Evolutionary conservation across 2,888 invertebrate species (phyloP), one percentile per base, ranked within the genome.

Genomic region (Abscondita cerata): DNA sequence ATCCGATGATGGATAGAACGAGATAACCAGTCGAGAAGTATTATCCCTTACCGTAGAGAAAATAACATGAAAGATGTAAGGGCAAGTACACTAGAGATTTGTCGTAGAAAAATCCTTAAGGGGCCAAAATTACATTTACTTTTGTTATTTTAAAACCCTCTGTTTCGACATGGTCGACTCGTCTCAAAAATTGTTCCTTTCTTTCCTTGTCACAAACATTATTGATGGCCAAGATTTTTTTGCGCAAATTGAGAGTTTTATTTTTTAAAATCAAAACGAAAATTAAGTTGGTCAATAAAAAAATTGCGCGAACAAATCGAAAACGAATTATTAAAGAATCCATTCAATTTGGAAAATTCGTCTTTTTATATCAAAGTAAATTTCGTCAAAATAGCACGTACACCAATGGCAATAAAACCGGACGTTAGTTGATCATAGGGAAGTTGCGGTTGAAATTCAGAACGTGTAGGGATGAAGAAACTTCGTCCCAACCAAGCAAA

Each of bases 391-490:
- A 59, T 46, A 36, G 13, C 52, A 36, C 59, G 60, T 51, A 40
- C 56, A 48, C 48, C 53, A 60, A 33, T 60, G 52, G 47, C 36
- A 56, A 52, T 50, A 34, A 62, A 18, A 31, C 57, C 48, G 61
- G 53, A 57, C 53, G 53, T 62, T 56, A 57, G 57, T 56, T 52
- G 52, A 55, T 63, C 52, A 59, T 40, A 55, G 69, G 68, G 68
- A 68, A 61, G 61, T 69, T 69, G 70, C 53, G 71, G 70, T 69
- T 67, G 62, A 57, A 62, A 56, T 66, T 62, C 68, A 62, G 64
- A 52, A 65, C 62, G 61, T 66, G 60, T 58, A 63, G 66, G 64
- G 66, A 64, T 65, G 25, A 65, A 59, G 68, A 63, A 70, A 69
- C 68, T 67, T 63, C 38, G 62, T 52, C 58, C 62, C 62, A 58